Percentiles rank a stretch among this genome's conserved stretches.
These are phyloP conservation scores for Ophiodon elongatus DNA, from an alignment of 2,113 vertebrate species.

Conservation along the genomic window DNA sequence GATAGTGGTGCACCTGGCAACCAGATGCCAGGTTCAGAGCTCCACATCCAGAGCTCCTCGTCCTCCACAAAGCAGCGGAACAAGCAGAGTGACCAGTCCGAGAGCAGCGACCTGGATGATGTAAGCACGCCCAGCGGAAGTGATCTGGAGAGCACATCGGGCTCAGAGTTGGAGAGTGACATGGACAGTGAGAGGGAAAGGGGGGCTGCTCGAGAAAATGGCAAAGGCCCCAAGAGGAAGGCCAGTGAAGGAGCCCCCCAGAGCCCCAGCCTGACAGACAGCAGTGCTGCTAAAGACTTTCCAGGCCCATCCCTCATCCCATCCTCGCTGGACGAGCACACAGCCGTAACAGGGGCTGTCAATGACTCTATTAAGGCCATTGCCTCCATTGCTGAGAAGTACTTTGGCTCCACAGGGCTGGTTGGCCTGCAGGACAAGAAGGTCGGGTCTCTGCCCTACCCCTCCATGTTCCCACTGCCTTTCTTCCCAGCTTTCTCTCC, in stretches of 20 bases:
- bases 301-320: slow-evolving; percentile 91
- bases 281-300: slow-evolving; percentile 91
- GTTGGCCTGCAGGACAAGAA: slow-evolving; percentile 97
- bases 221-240: slow-evolving; percentile 95
- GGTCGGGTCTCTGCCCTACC: slow-evolving; percentile 94
- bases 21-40: slow-evolving; percentile 86
- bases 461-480: slow-evolving; percentile 97
- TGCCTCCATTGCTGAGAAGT: slow-evolving; percentile 99
- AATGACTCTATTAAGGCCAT: slow-evolving; percentile 99
- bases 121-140: slow-evolving; percentile 99
- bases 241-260: slow-evolving; percentile 86
- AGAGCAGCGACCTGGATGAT: slow-evolving; percentile 99
- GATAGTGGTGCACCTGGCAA: slow-evolving; percentile 84
- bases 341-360: slow-evolving; percentile 97
- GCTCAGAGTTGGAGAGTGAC: slow-evolving; percentile 98
- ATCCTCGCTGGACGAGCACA: slow-evolving; percentile 95
- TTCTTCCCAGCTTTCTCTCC: slow-evolving; percentile 99
- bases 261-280: slow-evolving; percentile 88
- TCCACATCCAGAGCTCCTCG: slow-evolving; percentile 85
- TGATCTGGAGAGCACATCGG: slow-evolving; percentile 97
- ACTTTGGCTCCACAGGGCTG: slow-evolving; percentile 98
- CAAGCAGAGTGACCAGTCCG: slow-evolving; percentile 98
- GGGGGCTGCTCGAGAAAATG: slow-evolving; percentile 94
- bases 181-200: slow-evolving; percentile 98
- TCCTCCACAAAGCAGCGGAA: slow-evolving; percentile 84